phyloP scores from a whole-genome alignment of 92 coral and sea anemone species.

The Bergia sp. region DNA sequence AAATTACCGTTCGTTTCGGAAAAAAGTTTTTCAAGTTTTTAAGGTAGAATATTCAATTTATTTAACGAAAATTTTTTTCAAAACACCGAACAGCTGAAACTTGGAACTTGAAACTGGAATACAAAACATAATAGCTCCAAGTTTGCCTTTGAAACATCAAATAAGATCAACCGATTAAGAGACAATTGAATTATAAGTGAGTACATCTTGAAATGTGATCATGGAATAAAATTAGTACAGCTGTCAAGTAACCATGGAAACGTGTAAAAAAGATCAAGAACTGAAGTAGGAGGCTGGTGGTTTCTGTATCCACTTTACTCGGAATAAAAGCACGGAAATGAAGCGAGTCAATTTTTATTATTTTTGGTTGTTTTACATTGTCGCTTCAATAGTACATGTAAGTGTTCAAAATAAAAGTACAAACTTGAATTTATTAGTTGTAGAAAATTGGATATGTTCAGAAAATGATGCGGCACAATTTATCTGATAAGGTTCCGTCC shows the following conservation, averaged over 20 bases:
- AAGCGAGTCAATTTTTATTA: not conserved
- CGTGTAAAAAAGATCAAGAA: not conserved
- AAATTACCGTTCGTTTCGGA: not conserved
- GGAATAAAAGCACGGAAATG: not conserved
- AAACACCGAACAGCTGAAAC: not conserved
- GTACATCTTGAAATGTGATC: not conserved
- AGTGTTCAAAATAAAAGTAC: not conserved
- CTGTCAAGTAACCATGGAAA: not conserved
- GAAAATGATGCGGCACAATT: not conserved
- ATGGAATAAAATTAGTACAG: not conserved
- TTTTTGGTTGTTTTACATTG: not conserved
- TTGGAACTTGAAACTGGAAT: not conserved
- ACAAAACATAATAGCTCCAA: not conserved
- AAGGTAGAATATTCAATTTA: not conserved
- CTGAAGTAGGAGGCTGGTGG: not conserved
- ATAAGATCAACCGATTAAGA: not conserved
- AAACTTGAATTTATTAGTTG: not conserved
- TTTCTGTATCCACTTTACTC: not conserved
- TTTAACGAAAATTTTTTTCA: not conserved
- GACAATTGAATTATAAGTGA: not conserved
- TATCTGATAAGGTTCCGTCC: slow-evolving; percentile 26
- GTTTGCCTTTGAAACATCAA: not conserved
- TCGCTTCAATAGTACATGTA: not conserved
- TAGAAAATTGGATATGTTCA: not conserved
- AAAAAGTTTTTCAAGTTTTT: not conserved